Percentiles rank a stretch among this genome's conserved stretches.
These are phyloP conservation scores for Trachymyrmex cornetzi DNA, from an alignment of 1,140 invertebrate species.

Conservation along the genomic window DNA sequence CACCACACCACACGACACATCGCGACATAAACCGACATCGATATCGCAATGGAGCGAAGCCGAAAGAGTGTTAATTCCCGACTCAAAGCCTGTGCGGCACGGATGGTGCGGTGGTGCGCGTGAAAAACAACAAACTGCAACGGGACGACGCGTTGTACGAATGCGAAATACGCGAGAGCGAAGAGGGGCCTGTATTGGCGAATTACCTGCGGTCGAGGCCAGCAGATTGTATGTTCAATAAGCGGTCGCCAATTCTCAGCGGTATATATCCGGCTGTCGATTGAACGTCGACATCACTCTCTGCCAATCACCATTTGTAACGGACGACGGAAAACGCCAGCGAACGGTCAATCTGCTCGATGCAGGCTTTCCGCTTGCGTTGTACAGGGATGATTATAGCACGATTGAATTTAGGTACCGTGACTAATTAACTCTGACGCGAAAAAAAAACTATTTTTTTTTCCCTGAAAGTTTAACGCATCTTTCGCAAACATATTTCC, in stretches of 20 bases:
- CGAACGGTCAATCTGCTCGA: constrained; percentile 42
- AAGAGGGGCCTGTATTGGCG: constrained; percentile 10
- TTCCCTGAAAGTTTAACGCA: background rate
- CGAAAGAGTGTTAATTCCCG: constrained; percentile 52
- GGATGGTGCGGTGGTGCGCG: constrained; percentile 17
- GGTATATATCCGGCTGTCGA: constrained; percentile 62
- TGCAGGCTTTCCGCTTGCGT: constrained; percentile 25
- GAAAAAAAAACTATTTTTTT: background rate
- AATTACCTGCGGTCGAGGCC: constrained; percentile 49
- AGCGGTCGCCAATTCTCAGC: constrained; percentile 61
- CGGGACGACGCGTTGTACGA: constrained; percentile 30
- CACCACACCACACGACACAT: background rate
- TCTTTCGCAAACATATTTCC: background rate
- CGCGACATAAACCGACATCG: constrained; percentile 12
- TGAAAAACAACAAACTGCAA: constrained; percentile 60
- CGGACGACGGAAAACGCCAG: constrained; percentile 54
- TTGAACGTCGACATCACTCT: constrained; percentile 64
- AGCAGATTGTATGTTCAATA: constrained; percentile 59
- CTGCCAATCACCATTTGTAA: constrained; percentile 63
- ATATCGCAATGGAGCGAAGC: constrained; percentile 37
- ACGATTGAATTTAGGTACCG: constrained; percentile 35
- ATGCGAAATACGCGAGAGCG: constrained; percentile 41
- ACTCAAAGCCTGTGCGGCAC: constrained; percentile 30
- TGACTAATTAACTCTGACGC: constrained; percentile 30
- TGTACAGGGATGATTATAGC: constrained; percentile 11